These are phyloP conservation scores for Felis chaus DNA, from an alignment of 2,113 vertebrate genomes.

Conservation along the genomic window DNA sequence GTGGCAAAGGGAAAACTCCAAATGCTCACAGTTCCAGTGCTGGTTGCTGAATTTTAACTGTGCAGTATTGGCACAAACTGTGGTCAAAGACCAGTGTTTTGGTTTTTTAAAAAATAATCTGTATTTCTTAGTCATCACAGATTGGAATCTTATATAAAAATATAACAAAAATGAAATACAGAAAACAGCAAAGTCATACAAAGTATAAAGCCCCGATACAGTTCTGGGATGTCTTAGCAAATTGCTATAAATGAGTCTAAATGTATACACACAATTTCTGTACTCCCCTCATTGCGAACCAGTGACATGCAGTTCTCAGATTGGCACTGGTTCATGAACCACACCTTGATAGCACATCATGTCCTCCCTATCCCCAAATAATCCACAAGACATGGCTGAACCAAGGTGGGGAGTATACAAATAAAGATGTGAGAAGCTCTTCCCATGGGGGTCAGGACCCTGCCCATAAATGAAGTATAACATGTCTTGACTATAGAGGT, in stretches of 20 bases:
- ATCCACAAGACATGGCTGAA: background rate
- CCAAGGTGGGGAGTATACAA: background rate
- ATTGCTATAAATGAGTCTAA: background rate
- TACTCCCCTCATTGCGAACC: background rate
- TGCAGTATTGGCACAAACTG: background rate
- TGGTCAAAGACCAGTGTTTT: background rate
- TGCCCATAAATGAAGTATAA: background rate
- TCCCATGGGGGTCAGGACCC: background rate
- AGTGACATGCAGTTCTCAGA: background rate
- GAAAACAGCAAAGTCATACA: background rate
- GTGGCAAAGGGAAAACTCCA: background rate
- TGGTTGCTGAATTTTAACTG: background rate
- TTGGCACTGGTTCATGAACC: background rate
- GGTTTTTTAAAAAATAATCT: background rate
- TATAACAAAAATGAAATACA: background rate
- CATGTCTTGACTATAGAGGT: background rate
- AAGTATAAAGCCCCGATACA: background rate
- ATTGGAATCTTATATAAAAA: background rate
- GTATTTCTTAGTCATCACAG: background rate
- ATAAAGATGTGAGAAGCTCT: background rate
- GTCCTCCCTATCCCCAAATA: background rate
- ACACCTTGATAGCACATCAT: background rate
- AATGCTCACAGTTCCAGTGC: background rate
- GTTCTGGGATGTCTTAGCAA: background rate
- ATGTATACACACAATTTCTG: background rate